These are phyloP conservation scores for Alca torda DNA, from an alignment of 2,797 vertebrate genomes.

Conservation along the genomic window DNA sequence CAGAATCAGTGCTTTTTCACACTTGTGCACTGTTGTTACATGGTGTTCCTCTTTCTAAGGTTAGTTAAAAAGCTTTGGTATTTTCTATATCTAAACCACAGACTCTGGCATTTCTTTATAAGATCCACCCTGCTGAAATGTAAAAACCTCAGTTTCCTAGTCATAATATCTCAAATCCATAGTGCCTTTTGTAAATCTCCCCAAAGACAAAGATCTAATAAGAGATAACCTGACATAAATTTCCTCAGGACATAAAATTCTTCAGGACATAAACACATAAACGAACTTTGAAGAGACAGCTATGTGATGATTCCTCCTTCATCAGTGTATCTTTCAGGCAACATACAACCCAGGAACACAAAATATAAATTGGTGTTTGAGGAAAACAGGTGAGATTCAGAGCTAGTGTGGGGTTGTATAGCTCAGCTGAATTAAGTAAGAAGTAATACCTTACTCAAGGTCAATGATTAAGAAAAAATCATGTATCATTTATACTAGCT, in stretches of 20 bases:
- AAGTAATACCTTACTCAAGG: neutral
- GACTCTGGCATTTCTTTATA: slow-evolving; percentile 4
- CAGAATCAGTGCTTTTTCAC: neutral
- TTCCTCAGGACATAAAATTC: neutral
- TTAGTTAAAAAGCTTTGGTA: neutral
- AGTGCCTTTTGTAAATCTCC: neutral
- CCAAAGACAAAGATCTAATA: neutral
- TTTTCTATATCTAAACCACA: slow-evolving; percentile 17
- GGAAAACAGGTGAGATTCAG: neutral
- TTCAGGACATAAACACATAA: neutral
- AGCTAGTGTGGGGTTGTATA: neutral
- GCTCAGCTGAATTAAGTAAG: neutral
- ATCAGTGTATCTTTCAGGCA: neutral
- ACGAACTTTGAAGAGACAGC: neutral
- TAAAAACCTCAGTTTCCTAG: neutral
- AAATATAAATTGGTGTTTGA: neutral
- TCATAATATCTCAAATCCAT: neutral
- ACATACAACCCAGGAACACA: neutral
- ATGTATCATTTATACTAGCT: neutral
- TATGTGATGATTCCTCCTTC: neutral
- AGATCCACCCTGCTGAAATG: neutral
- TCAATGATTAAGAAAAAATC: neutral
- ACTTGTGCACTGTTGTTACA: neutral
- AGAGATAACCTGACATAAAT: neutral
- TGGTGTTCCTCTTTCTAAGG: neutral